Percentiles rank a stretch among this genome's conserved stretches.
These are phyloP conservation scores for Actinopyga echinites DNA, from an alignment of 53 echinoderm and acorn worm species.

Conservation along the genomic window DNA sequence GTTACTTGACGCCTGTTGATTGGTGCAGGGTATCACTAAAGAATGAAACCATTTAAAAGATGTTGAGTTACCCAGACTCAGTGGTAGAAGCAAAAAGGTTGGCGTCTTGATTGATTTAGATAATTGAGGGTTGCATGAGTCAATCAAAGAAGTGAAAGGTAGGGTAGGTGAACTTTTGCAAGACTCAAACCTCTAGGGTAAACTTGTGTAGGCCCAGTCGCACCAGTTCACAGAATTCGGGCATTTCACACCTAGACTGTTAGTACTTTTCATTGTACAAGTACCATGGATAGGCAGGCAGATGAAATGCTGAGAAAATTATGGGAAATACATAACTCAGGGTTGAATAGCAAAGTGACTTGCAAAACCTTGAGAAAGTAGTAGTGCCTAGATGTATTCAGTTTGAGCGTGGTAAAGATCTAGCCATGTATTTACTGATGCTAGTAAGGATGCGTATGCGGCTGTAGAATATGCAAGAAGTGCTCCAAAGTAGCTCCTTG, in stretches of 20 bases:
- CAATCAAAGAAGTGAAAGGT: background rate
- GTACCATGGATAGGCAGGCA: background rate
- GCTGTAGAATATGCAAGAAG: background rate
- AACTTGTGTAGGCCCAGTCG: slow-evolving; percentile 31
- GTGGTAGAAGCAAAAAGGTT: background rate
- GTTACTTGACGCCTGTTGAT: background rate
- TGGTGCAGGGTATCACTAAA: slow-evolving; percentile 12
- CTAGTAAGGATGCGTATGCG: no score
- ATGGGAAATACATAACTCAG: no score
- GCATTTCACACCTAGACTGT: background rate
- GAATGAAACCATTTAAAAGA: slow-evolving; percentile 30
- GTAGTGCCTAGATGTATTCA: slow-evolving; percentile 26
- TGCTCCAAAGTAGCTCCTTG: no score
- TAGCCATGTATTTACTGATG: background rate
- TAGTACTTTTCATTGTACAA: background rate
- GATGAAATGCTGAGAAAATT: background rate
- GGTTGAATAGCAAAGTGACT: background rate
- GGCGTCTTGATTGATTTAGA: slow-evolving; percentile 11
- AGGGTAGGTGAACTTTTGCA: slow-evolving; percentile 10
- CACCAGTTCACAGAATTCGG: background rate
- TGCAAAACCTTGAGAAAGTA: background rate
- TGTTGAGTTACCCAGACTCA: background rate
- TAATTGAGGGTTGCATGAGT: background rate
- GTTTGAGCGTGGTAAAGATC: background rate
- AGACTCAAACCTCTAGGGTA: slow-evolving; percentile 43